A percentile compares a stretch with the other conserved stretches of the same genome.
Evolutionary conservation across 2,113 vertebrate genomes (phyloP).

Genomic region (Numida meleagris): DNA sequence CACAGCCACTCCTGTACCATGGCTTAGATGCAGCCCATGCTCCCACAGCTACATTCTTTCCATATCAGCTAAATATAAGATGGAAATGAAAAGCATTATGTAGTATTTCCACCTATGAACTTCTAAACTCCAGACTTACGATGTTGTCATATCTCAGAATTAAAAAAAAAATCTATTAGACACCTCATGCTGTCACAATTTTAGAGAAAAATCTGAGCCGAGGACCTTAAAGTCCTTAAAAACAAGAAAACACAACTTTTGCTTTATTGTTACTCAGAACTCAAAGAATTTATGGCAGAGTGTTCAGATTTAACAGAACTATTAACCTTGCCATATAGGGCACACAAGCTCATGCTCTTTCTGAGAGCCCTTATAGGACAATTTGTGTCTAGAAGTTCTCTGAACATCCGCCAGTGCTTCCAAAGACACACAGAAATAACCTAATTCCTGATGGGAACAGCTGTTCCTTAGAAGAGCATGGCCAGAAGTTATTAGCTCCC

Average conservation of each 20-base stretch:
- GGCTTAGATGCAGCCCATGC: rapidly evolving
- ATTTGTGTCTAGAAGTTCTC: not conserved
- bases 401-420: not conserved
- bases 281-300: not conserved
- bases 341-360: not conserved
- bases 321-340: not conserved
- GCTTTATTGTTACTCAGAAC: not conserved
- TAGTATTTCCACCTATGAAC: not conserved
- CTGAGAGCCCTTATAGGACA: not conserved
- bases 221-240: not conserved
- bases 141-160: not conserved
- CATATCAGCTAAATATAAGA: not conserved
- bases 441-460: not conserved
- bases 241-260: not conserved
- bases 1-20: not conserved
- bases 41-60: not conserved
- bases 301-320: not conserved
- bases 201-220: not conserved
- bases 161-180: not conserved
- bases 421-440: not conserved
- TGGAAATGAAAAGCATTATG: not conserved
- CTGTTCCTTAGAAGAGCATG: not conserved
- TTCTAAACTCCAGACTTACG: not conserved
- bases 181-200: rapidly evolving
- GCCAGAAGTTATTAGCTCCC: not conserved